Evolutionary conservation across 2,888 invertebrate species (phyloP).

Genomic region (Panzeria rudis): DNA sequence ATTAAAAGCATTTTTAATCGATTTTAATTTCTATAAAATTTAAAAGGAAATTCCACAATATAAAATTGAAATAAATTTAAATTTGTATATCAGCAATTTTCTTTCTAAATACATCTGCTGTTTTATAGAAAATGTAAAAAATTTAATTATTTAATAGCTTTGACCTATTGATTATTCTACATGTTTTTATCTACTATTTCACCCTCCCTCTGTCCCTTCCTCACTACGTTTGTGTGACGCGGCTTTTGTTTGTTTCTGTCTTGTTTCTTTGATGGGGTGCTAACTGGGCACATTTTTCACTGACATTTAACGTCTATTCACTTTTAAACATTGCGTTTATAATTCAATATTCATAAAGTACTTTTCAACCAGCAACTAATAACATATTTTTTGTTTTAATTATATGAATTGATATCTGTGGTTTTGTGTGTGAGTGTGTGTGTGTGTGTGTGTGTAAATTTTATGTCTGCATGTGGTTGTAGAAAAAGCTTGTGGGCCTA

Average conservation of each 20-base stretch:
- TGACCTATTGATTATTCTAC: conserved; percentile 46
- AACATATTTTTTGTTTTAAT: not conserved
- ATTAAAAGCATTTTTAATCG: not conserved
- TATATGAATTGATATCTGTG: not conserved
- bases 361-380: not conserved
- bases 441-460: too few relatives aligned
- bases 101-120: not conserved
- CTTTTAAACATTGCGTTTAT: conserved; percentile 18
- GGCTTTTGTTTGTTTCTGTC: not conserved
- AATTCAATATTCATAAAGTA: conserved; percentile 19
- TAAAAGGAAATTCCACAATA: not conserved
- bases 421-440: too few relatives aligned
- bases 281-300: not conserved
- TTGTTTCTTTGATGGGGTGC: not conserved
- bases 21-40: not conserved
- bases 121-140: not conserved
- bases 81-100: not conserved
- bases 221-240: not conserved
- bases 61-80: not conserved
- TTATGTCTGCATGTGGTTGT: too few relatives aligned
- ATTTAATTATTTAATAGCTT: conserved; percentile 50
- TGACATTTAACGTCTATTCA: conserved; percentile 2
- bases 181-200: not conserved
- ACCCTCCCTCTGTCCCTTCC: not conserved
- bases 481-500: not conserved